Base-by-base conservation (phyloP, 2,797 vertebrate species). In the Aeoliscus strigatus region DNA sequence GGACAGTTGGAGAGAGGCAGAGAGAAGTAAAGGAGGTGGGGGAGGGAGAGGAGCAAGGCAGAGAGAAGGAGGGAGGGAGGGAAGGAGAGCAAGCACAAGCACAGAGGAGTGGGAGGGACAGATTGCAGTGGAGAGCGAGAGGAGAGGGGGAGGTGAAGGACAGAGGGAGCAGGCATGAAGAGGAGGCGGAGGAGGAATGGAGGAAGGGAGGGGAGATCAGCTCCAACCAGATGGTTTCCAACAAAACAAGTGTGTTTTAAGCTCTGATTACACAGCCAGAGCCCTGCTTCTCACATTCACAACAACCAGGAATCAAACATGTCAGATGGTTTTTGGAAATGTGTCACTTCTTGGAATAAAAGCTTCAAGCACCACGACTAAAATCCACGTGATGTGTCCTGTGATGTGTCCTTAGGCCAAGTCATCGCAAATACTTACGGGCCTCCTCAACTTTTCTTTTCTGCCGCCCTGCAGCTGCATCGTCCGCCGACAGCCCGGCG, bases 191-290 rank as follows among this genome's bases (percentile, higher is more conserved):
- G 65, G 75, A 74, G 71, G 69, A 67, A 58, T 28, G 43, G 39
- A 21, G 14, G 41, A 13, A 18, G 42, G 9, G 43, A 47, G 54
- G 36, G 44, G 72, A 72, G 75, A 81, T 82, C 73, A 83, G 81
- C 71, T 80, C 65, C 59, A 73, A 70, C 77, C 83, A 84, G 81
- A 85, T 87, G 83, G 83, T 77, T 80, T 82, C 80, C 68, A 84
- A 82, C 81, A 77, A 79, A 80, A 86, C 83, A 79, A 82, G 79
- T 80, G 73, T 36, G 64, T 74, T 58, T 72, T 70, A 66, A 75
- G 63, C 74, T 40, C 49, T 16, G 55, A 51, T 27, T 55, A 42
- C 55, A 54, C 3, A 50, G 16, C 33, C 26, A 42, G n/a, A 70
- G 21, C 28, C 28, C 29, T 13, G 10, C 10, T 55, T 48, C 16